phyloP scores from a whole-genome alignment of 1,140 invertebrate genomes.

The Brachionus rubens region DNA sequence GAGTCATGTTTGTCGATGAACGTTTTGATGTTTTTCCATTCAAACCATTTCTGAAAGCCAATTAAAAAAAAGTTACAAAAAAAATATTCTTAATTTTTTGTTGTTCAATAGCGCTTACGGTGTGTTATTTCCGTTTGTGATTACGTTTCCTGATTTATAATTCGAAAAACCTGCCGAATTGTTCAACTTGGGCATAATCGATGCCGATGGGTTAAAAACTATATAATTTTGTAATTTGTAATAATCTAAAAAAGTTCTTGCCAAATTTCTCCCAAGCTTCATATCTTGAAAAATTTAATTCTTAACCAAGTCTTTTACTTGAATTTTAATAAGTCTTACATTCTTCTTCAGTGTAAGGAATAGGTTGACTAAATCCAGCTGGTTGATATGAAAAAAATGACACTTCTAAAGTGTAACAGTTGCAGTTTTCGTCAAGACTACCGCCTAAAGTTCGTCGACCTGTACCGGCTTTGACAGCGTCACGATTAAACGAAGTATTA shows the following conservation, averaged over 20 bases:
- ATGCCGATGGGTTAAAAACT: conserved; percentile 55
- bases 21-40: conserved; percentile 28
- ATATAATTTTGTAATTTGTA: conserved; percentile 73
- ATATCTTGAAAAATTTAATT: conserved; percentile 59
- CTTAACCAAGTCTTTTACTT: background rate
- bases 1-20: background rate
- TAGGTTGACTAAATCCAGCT: conserved; percentile 62
- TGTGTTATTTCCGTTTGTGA: background rate
- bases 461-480: conserved; percentile 78
- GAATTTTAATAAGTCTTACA: background rate
- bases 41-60: background rate
- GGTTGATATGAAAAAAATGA: conserved; percentile 77
- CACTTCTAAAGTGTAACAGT: conserved; percentile 79
- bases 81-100: conserved; percentile 21
- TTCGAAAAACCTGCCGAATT: background rate
- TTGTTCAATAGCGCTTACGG: too few species aligned
- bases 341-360: conserved; percentile 76
- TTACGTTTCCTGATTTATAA: background rate
- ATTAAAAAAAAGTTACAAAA: background rate
- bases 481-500: conserved; percentile 84
- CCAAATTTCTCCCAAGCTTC: conserved; percentile 73
- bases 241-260: conserved; percentile 73
- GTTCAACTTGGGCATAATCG: conserved; percentile 52
- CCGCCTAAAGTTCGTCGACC: conserved; percentile 68
- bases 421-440: conserved; percentile 70